Conservation (phyloP, 2,888 invertebrate genomes). For the Drosophila picticornis region DNA sequence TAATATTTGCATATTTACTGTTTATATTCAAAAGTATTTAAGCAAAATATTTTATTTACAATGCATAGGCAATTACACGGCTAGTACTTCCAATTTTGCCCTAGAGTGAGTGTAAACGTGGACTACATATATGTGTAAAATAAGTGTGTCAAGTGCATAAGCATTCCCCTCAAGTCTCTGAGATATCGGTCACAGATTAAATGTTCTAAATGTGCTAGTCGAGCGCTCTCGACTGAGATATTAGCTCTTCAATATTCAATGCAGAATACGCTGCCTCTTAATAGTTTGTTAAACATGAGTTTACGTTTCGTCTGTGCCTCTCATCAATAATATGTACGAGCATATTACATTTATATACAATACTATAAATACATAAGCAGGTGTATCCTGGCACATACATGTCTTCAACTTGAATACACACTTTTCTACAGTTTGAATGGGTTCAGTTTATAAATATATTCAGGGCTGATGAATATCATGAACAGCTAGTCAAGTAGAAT, state of each 20-base stretch:
- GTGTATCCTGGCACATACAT: not conserved
- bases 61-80: constrained; percentile 26
- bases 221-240: not conserved
- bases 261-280: not conserved
- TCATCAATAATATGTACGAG: not conserved
- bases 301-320: not conserved
- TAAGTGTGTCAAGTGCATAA: not conserved
- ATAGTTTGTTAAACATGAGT: not conserved
- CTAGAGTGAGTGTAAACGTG: not conserved
- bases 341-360: not conserved
- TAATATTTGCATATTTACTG: constrained; percentile 4
- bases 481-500: constrained; percentile 1
- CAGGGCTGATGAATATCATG: not conserved
- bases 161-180: not conserved
- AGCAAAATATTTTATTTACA: constrained; percentile 55
- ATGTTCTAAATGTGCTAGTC: not conserved
- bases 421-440: not conserved
- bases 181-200: not conserved
- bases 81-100: not conserved
- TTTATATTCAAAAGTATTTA: constrained; percentile 63
- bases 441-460: not conserved
- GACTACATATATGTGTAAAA: not conserved
- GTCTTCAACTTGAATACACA: not conserved
- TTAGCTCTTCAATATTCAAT: not conserved
- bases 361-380: too few species aligned